These are phyloP conservation scores for Peromyscus eremicus DNA, from an alignment of 2,797 vertebrate species.

Conservation along the genomic window DNA sequence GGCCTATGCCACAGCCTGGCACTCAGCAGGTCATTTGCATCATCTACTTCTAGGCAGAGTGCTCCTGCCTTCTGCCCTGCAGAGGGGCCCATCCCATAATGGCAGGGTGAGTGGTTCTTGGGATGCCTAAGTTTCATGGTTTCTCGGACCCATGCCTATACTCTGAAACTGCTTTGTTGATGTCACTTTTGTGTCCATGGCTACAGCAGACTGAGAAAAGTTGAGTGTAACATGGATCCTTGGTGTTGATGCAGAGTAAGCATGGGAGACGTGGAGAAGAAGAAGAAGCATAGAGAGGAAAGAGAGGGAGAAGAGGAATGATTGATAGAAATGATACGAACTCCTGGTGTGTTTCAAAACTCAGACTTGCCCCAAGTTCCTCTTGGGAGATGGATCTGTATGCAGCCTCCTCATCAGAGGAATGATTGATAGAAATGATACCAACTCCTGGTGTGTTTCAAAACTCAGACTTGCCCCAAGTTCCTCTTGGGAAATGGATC, in stretches of 20 bases:
- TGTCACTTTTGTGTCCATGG: background rate
- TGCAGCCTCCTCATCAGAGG: fast-evolving
- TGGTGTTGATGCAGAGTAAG: background rate
- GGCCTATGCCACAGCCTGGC: background rate
- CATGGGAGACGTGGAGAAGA: background rate
- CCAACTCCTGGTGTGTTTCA: fast-evolving
- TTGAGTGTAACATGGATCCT: background rate
- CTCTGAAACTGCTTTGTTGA: background rate
- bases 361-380: background rate
- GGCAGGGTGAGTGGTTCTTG: background rate
- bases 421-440: fast-evolving
- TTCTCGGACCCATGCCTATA: fast-evolving
- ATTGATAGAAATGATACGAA: no score
- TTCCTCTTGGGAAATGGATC: fast-evolving
- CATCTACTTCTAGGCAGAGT: background rate
- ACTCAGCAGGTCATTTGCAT: no score
- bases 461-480: background rate
- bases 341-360: fast-evolving
- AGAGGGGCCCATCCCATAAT: background rate
- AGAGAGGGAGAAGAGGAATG: background rate
- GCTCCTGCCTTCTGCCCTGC: background rate
- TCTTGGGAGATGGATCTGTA: fast-evolving
- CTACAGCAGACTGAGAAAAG: background rate
- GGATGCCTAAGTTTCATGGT: background rate
- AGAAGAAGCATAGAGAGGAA: fast-evolving